Conservation (phyloP, 2,888 invertebrate species). For the Heteropelma amictum region DNA sequence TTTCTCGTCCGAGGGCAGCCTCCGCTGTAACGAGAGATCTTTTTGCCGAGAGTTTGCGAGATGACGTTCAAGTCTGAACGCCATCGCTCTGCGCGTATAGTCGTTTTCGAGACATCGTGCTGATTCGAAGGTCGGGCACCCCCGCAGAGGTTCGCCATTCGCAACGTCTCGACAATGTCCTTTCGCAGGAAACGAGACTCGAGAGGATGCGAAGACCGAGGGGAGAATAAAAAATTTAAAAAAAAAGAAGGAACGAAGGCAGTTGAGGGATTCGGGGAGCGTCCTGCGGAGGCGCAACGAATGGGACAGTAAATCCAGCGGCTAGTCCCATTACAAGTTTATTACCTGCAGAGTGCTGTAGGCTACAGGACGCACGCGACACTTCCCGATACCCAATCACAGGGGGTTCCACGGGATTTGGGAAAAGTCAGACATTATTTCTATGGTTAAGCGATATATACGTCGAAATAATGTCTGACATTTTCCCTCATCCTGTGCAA, state of each 20-base stretch:
- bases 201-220: constrained; percentile 25
- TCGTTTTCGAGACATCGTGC: constrained; percentile 15
- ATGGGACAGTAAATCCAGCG: constrained; percentile 68
- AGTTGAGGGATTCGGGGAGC: constrained; percentile 40
- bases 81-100: too few species aligned
- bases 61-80: too few species aligned
- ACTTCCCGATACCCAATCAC: constrained; percentile 58
- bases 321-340: constrained; percentile 71
- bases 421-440: too few species aligned
- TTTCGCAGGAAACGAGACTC: constrained; percentile 31
- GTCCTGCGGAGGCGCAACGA: constrained; percentile 60
- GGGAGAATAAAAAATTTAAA: constrained; percentile 16
- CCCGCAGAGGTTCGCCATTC: constrained; percentile 47
- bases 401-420: too few species aligned
- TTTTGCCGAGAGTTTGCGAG: constrained; percentile 17
- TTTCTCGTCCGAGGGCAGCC: too few species aligned
- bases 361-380: constrained; percentile 67
- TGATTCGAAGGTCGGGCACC: constrained; percentile 53
- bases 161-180: constrained; percentile 34
- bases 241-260: constrained; percentile 21
- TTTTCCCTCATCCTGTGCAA: constrained; percentile 40
- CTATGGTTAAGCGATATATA: too few species aligned
- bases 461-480: too few species aligned
- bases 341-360: constrained; percentile 65
- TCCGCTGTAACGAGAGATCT: constrained; percentile 17